Evolutionary conservation across 2,888 invertebrate genomes (phyloP), one percentile per base, ranked within the genome.

Genomic region (Pediacus dermestoides): DNA sequence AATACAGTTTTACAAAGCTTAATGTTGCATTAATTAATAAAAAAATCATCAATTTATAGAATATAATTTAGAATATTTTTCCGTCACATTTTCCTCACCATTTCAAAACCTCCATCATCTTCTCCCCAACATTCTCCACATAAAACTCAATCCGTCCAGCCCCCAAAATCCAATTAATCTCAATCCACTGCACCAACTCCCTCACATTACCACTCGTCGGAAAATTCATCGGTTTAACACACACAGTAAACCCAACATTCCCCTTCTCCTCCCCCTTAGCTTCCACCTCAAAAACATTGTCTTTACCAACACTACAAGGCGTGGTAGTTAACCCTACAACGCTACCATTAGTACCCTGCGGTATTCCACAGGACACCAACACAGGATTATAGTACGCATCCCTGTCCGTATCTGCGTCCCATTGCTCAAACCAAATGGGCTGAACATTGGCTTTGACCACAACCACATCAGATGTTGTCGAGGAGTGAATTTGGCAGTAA

Each of bases 161-260:
- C 9, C 85, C 86, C 9, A 87, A 70, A 45, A 84, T 70, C 50
- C 73, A 74, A 53, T 81, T 77, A 0, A 78, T 72, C 66, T 84
- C 83, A 39, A 87, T 73, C 82, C 87, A 87, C 59, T 85, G 83
- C 2, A 84, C 67, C 31, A 87, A 60, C 35, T 71, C 73, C 14
- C 67, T 68, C 2, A 82, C 78, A 30, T 82, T 74, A 53, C 85
- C 81, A n/a, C 46, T 73, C 72, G 31, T 72, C n/a, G n/a, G 60
- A 52, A 82, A 85, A 52, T 78, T 74, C 65, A 86, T 66, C 35
- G 85, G 84, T 66, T 85, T 85, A 1, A 85, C 81, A 57, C 85
- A 86, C 26, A 85, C 69, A 7, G 80, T 81, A 50, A 84, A 53
- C 12, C 44, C 43, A 16, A 23, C 14, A 13, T 32, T 3, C 3